Evolutionary conservation across 2,888 invertebrate species (phyloP).

Genomic region (Metalampra italica): DNA sequence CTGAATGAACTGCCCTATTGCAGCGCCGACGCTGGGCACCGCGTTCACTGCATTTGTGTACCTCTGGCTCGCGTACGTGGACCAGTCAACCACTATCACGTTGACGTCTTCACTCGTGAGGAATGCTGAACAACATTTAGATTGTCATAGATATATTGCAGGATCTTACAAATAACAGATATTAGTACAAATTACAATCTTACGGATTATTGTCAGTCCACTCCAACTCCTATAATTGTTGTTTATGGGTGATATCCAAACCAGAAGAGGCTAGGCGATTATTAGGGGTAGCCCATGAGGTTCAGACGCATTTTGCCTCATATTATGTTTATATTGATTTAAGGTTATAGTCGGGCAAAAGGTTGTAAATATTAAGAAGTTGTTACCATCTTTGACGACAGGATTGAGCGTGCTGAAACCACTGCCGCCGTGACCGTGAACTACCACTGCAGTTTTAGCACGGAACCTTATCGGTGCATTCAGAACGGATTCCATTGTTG

Average conservation of each 20-base stretch:
- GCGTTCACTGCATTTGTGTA: conserved; percentile 33
- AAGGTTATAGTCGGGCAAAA: no score
- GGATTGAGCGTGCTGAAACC: conserved; percentile 17
- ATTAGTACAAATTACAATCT: no score
- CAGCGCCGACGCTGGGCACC: conserved; percentile 32
- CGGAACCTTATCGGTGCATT: not conserved
- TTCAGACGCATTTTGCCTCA: no score
- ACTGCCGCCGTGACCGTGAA: conserved; percentile 19
- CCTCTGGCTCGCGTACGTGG: conserved; percentile 27
- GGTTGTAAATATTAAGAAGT: no score
- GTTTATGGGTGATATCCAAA: no score
- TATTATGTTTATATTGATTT: no score
- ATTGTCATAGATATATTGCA: no score
- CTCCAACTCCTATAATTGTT: no score
- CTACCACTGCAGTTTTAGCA: conserved; percentile 16
- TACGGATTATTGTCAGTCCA: no score
- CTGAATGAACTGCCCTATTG: conserved; percentile 27
- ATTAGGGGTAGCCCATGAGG: no score
- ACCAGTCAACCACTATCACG: conserved; percentile 52
- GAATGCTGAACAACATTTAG: conserved; percentile 20
- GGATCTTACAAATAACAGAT: no score
- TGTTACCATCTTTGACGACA: conserved; percentile 19
- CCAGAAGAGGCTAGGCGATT: no score
- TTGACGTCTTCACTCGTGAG: conserved; percentile 27
- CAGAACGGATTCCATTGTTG: not conserved